Base-by-base conservation (phyloP, 1,140 invertebrate species). In the Drosophila asahinai region DNA sequence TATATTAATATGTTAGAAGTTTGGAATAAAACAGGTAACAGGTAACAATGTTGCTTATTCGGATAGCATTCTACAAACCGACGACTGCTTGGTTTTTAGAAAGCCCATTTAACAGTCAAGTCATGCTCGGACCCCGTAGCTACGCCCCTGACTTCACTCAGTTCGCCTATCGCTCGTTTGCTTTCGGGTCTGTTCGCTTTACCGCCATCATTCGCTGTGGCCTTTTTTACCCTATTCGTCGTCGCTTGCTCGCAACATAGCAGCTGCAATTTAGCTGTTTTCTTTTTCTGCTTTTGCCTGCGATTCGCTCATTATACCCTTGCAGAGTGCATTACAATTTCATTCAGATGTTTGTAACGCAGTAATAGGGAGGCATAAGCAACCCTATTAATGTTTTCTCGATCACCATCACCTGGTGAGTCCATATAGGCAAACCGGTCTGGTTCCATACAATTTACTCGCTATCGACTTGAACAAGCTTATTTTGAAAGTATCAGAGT, bases 221-320 rank as follows among this genome's bases (percentile, higher is more conserved):
- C 74, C 68, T 76, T 80, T 83, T 83, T 77, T 83, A 84, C 81
- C 81, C 81, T 83, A 84, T 83, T 83, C 81, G 70, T 68, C 60
- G 78, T 68, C 70, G 78, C 54, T 65, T 38, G 78, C 64, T 60
- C 66, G 77, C 74, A 76, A 84, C 77, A 86, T 86, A 86, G 82
- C 82, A 86, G 82, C 82, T 86, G 82, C 82, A 86, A 86, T 82
- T 86, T 86, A 79, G 79, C 72, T 84, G 82, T 81, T 83, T 57
- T 65, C 62, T 60, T 59, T 64, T 68, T 74, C 47, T 72, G 70
- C 43, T 67, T 77, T 63, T 84, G 78, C 66, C 67, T 70, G 67
- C 40, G 63, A 68, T 84, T 86, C 83, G 83, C 74, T 86, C 71
- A 86, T 86, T 86, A 81, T 86, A 86, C 82, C 83, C 82, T 71